A percentile compares a stretch with the other conserved stretches of the same genome.
Evolutionary conservation across 2,888 invertebrate genomes (phyloP).

Genomic region (Phaonia tiefii): DNA sequence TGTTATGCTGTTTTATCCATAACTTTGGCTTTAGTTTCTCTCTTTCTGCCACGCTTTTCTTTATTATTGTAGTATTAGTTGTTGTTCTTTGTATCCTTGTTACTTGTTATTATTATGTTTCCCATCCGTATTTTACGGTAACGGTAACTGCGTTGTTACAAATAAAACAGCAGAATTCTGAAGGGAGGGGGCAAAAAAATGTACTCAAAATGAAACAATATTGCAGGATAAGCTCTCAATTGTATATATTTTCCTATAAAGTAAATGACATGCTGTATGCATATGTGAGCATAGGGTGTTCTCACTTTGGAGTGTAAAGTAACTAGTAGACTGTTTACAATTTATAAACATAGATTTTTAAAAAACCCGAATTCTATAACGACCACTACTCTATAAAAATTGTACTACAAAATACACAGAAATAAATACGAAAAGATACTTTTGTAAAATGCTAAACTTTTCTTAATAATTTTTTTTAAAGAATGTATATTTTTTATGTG

Average conservation of each 20-base stretch:
- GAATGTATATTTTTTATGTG: too few species aligned
- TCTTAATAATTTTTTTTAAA: too few species aligned
- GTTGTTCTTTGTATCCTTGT: slow-evolving; percentile 1
- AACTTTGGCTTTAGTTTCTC: slow-evolving; percentile 42
- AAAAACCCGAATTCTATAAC: too few species aligned
- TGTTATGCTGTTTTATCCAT: slow-evolving; percentile 57
- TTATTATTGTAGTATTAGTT: background rate
- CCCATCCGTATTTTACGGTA: background rate
- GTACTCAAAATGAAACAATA: slow-evolving; percentile 15
- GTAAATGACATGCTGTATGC: background rate
- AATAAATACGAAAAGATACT: too few species aligned
- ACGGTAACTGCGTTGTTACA: slow-evolving; percentile 26
- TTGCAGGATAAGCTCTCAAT: slow-evolving; percentile 24
- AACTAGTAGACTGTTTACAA: too few species aligned
- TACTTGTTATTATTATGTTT: slow-evolving; percentile 3
- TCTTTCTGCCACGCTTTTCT: background rate
- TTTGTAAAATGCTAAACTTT: too few species aligned
- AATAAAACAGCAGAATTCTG: too few species aligned
- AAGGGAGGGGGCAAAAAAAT: slow-evolving; percentile 17
- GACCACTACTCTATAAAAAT: too few species aligned
- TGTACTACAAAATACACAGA: too few species aligned
- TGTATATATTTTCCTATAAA: background rate
- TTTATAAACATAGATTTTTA: too few species aligned
- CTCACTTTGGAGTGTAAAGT: too few species aligned
- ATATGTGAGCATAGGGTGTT: slow-evolving; percentile 2